Evolutionary conservation across 2,113 vertebrate genomes (phyloP).

Genomic region (Cyprinodon tularosa): DNA sequence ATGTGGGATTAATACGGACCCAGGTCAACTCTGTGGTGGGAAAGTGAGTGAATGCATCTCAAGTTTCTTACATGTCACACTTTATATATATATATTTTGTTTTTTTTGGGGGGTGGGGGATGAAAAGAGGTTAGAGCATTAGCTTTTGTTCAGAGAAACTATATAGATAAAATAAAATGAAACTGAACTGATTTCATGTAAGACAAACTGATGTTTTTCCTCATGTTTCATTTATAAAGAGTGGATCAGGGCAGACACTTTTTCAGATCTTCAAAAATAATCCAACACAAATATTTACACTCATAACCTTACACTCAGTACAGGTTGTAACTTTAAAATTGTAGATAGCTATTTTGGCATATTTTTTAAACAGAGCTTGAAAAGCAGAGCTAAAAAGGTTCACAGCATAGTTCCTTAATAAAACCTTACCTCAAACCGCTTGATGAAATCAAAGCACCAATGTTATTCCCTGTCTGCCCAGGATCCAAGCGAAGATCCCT

Average conservation of each 20-base stretch:
- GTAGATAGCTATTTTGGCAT: too few species aligned
- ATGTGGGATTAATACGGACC: slow-evolving; percentile 94
- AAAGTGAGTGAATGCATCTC: slow-evolving; percentile 86
- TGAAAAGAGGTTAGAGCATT: not conserved
- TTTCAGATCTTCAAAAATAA: not conserved
- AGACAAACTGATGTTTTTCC: not conserved
- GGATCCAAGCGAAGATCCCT: slow-evolving; percentile 98
- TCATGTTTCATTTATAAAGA: not conserved
- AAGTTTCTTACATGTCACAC: not conserved
- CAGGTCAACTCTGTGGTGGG: slow-evolving; percentile 95
- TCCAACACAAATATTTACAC: too few species aligned
- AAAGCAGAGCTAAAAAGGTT: too few species aligned
- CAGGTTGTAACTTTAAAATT: too few species aligned
- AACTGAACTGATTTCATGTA: too few species aligned
- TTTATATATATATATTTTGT: not conserved
- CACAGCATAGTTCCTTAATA: not conserved
- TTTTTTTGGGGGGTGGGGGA: not conserved
- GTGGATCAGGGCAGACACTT: not conserved
- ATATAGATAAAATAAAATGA: too few species aligned
- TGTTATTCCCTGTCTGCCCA: slow-evolving; percentile 58
- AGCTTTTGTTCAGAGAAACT: not conserved
- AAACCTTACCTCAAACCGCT: not conserved
- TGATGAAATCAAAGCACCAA: slow-evolving; percentile 8
- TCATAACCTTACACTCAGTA: too few species aligned
- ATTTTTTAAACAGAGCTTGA: not conserved